Evolutionary conservation across 2,888 invertebrate genomes (phyloP).

Genomic region (Stratiomys singularior): DNA sequence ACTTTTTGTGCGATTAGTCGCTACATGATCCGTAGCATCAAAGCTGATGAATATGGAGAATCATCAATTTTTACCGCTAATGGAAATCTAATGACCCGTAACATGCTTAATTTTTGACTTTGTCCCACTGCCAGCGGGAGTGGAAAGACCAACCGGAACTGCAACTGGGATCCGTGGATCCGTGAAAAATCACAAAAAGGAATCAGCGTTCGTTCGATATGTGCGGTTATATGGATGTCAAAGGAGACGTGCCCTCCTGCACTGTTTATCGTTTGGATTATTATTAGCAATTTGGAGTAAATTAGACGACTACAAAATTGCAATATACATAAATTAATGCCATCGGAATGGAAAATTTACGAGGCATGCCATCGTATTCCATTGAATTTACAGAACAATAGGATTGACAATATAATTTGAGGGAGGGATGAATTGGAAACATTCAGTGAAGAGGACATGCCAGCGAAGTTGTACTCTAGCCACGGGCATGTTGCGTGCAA

Average conservation of each 20-base stretch:
- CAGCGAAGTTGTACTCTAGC: neutral
- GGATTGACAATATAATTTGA: constrained; percentile 34
- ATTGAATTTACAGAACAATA: constrained; percentile 38
- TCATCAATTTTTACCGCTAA: constrained; percentile 49
- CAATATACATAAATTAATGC: constrained; percentile 34
- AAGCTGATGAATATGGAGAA: constrained; percentile 47
- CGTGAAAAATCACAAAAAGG: neutral
- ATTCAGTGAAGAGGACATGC: constrained; percentile 19
- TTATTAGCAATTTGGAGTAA: constrained; percentile 37
- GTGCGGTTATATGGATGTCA: neutral
- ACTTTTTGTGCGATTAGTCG: constrained; percentile 52
- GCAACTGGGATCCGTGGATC: neutral
- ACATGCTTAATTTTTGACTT: constrained; percentile 48
- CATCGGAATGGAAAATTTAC: constrained; percentile 25
- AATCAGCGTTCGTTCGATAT: neutral
- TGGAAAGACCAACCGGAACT: neutral
- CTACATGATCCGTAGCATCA: constrained; percentile 49
- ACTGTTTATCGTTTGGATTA: constrained; percentile 27
- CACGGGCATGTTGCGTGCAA: neutral
- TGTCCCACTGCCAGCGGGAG: neutral
- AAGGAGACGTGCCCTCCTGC: neutral
- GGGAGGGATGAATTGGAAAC: constrained; percentile 9
- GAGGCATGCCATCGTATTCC: constrained; percentile 17
- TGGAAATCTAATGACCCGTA: constrained; percentile 51
- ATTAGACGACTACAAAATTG: constrained; percentile 38